Evolutionary conservation across 2,888 invertebrate species (phyloP).

Genomic region (Thysanoteuthis rhombus): DNA sequence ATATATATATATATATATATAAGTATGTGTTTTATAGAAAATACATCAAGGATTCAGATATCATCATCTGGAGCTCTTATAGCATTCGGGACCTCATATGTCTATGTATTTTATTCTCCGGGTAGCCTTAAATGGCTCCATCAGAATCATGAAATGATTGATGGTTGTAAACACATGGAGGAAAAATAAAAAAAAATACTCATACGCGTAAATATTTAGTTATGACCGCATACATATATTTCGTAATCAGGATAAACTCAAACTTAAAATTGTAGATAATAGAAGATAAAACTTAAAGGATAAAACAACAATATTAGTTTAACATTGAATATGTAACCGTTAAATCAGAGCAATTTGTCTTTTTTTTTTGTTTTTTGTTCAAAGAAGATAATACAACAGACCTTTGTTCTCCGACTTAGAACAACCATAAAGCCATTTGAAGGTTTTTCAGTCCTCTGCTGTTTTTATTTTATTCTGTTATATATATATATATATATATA

Average conservation of each 20-base stretch:
- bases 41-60: too few species aligned
- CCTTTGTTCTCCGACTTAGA: not conserved
- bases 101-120: not conserved
- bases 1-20: too few species aligned
- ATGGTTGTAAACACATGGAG: too few species aligned
- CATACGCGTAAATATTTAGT: not conserved
- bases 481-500: too few species aligned
- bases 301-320: slow-evolving; percentile 12
- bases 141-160: too few species aligned
- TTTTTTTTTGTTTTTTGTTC: not conserved
- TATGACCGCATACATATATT: not conserved
- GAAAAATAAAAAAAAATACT: not conserved
- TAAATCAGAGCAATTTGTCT: not conserved
- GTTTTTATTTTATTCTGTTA: too few species aligned
- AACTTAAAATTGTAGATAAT: not conserved
- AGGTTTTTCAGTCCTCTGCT: not conserved
- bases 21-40: too few species aligned
- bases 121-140: not conserved
- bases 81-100: not conserved
- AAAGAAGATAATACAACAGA: slow-evolving; percentile 12
- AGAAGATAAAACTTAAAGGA: not conserved
- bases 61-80: too few species aligned
- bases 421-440: not conserved
- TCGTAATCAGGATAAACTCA: not conserved
- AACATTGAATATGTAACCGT: not conserved